A percentile compares a stretch with the other conserved stretches of the same genome.
These are phyloP conservation scores for Rhinophrynus dorsalis DNA, from an alignment of 2,797 vertebrate species.

Conservation along the genomic window DNA sequence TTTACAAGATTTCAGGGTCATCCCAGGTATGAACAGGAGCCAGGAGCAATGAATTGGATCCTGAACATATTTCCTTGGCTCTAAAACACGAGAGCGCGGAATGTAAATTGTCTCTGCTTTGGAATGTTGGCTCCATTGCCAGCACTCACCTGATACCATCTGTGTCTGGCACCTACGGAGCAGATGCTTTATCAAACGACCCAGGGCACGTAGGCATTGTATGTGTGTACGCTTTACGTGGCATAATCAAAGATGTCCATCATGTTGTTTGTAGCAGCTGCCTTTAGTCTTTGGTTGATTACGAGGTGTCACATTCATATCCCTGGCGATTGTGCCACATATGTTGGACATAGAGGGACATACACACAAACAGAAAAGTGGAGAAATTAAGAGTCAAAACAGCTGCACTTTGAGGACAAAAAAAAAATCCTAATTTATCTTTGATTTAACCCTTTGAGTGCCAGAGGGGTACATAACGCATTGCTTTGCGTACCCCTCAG, in stretches of 20 bases:
- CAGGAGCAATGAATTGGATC: constrained; percentile 39
- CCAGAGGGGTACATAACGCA: too few relatives aligned
- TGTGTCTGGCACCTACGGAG: constrained; percentile 55
- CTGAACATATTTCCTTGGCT: constrained; percentile 44
- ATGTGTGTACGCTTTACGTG: constrained; percentile 21
- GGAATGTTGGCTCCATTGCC: constrained; percentile 29
- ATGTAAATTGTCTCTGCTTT: constrained; percentile 53
- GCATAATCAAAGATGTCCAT: constrained; percentile 10
- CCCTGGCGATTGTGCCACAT: background rate
- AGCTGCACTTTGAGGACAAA: too few relatives aligned
- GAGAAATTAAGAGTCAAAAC: too few relatives aligned
- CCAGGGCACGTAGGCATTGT: constrained; percentile 24
- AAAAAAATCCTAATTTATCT: too few relatives aligned
- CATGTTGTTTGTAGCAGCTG: constrained; percentile 10
- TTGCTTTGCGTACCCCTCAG: too few relatives aligned
- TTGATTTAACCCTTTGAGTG: too few relatives aligned
- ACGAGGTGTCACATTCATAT: background rate
- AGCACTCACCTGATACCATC: constrained; percentile 52
- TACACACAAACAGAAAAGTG: too few relatives aligned
- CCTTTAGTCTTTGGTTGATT: background rate
- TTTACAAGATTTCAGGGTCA: too few relatives aligned
- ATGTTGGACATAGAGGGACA: background rate
- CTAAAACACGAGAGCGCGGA: constrained; percentile 49
- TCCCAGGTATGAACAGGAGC: too few relatives aligned
- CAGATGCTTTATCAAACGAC: constrained; percentile 55